Evolutionary conservation across 2,888 invertebrate genomes (phyloP), one percentile per base, ranked within the genome.

Genomic region (Unio delphinus): DNA sequence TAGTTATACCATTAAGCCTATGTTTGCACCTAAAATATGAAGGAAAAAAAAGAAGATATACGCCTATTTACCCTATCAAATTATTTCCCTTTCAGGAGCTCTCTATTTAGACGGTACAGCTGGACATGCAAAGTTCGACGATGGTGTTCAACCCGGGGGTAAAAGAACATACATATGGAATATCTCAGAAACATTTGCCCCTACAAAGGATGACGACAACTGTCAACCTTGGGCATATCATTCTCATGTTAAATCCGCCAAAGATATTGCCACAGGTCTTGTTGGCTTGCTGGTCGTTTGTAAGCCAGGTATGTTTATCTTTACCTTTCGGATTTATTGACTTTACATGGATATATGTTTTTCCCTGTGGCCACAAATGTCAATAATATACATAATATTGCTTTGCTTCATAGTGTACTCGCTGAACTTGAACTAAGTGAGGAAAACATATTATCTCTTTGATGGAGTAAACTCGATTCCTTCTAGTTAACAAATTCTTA

Each of bases 201-300:
- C 83, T 0, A 70, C 79, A 0, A 68, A 71, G 3, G 76, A 72
- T 56, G 84, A 84, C 68, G 75, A 75, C 55, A 70, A 72, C 34
- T 84, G 84, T 68, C 73, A 83, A 54, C 76, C 81, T 4, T 82
- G 80, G 79, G 78, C 75, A 6, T 85, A 83, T 63, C 83, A 83
- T 65, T 81, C 83, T 4, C 85, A 85, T 57, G 75, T 76, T 4
- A 74, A 71, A 56, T 74, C 81, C 65, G 72, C 77, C 65, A 63
- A 58, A n/a, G 85, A 85, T 28, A 78, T 80, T 1, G 76, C 80
- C 64, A 64, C 82, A 1, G 85, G 85, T 2, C 68, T 82, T n/a
- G 75, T 83, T 0, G 85, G 85, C 15, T 61, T 75, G 5, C 63
- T 83, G 17, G 63, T 84, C 18, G 74, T 78, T 0, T 84, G 84